Conservation (phyloP, 2,888 invertebrate species). For the Elegia similella region DNA sequence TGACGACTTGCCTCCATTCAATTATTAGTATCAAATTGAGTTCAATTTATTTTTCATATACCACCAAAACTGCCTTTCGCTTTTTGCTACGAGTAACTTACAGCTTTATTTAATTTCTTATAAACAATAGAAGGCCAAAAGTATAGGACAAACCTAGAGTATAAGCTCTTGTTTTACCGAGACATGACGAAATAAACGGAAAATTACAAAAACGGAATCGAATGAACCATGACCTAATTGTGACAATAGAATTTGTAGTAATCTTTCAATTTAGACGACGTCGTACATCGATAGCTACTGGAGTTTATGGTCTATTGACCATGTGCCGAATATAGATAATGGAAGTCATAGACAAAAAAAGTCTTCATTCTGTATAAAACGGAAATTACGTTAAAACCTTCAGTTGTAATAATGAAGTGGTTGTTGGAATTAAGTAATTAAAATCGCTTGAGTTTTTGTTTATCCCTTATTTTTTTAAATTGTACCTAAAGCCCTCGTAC, state of each 20-base stretch:
- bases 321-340: constrained; percentile 13
- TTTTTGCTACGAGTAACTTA: too few relatives aligned
- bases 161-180: not conserved
- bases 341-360: not conserved
- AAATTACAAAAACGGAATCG: constrained; percentile 7
- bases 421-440: not conserved
- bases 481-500: too few relatives aligned
- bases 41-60: too few relatives aligned
- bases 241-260: constrained; percentile 49
- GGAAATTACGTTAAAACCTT: not conserved
- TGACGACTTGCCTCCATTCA: too few relatives aligned
- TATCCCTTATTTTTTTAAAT: too few relatives aligned
- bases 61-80: too few relatives aligned
- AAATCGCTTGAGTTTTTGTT: too few relatives aligned
- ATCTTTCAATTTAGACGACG: constrained; percentile 56
- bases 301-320: constrained; percentile 15
- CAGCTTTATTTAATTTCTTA: too few relatives aligned
- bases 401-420: not conserved
- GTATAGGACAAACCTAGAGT: too few relatives aligned
- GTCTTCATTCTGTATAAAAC: not conserved
- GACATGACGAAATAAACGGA: not conserved
- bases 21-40: too few relatives aligned
- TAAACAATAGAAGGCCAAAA: too few relatives aligned
- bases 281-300: constrained; percentile 24
- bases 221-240: constrained; percentile 45